Conservation (phyloP, 2,113 vertebrate genomes). For the Megatriorchis doriae region DNA sequence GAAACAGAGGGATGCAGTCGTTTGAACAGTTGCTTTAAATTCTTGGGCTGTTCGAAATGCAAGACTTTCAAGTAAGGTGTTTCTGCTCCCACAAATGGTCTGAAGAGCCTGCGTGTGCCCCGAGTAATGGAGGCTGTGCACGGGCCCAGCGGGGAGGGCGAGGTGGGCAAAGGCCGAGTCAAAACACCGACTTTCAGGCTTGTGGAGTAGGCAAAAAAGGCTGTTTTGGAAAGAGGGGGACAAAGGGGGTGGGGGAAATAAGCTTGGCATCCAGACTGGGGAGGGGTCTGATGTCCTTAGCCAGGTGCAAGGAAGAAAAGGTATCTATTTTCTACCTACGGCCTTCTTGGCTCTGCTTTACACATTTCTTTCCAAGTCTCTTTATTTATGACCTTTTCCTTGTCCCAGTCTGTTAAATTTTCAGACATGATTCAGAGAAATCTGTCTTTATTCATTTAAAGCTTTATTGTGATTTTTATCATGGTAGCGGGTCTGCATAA, state of each 20-base stretch:
- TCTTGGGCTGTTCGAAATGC: background rate
- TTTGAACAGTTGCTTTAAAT: background rate
- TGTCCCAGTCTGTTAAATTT: background rate
- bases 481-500: background rate
- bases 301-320: background rate
- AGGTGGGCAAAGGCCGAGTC: background rate
- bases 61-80: background rate
- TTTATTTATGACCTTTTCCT: background rate
- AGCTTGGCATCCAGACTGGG: too few relatives aligned
- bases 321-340: background rate
- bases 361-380: background rate
- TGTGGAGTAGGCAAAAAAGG: background rate
- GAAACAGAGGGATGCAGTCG: background rate
- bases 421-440: background rate
- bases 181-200: background rate
- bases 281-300: background rate
- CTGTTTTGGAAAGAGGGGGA: background rate
- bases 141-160: rapidly evolving
- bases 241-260: background rate
- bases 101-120: background rate
- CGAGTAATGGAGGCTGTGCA: rapidly evolving
- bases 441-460: background rate
- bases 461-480: background rate
- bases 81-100: background rate
- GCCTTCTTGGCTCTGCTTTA: background rate